phyloP scores from a whole-genome alignment of 2,797 vertebrate genomes.

The Eulemur mongoz region DNA sequence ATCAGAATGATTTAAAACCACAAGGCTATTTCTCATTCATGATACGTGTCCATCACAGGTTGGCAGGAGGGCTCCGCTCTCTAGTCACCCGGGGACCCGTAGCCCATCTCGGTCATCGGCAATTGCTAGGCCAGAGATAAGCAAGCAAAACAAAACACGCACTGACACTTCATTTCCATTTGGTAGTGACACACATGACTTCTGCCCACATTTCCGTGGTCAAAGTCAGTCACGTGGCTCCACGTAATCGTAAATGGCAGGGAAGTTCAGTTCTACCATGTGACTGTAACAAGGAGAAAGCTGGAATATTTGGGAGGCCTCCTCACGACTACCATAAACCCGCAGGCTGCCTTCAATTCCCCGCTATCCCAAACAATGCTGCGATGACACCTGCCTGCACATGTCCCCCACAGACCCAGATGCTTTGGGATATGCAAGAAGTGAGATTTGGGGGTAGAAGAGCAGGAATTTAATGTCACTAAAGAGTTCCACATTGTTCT shows the following conservation, averaged over 20 bases:
- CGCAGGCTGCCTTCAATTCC: not conserved
- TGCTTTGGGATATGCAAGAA: not conserved
- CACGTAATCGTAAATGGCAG: not conserved
- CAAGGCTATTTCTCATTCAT: not conserved
- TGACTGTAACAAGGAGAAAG: not conserved
- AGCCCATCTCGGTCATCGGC: not conserved
- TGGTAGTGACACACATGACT: not conserved
- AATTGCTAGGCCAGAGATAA: not conserved
- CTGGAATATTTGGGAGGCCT: not conserved
- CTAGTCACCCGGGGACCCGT: not conserved
- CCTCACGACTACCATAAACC: not conserved
- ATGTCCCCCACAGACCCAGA: not conserved
- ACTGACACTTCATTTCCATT: not conserved
- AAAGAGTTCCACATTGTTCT: not conserved
- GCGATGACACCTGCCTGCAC: not conserved
- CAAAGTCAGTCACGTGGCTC: not conserved
- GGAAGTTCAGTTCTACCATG: not conserved
- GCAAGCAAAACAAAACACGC: not conserved
- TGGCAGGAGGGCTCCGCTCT: not conserved
- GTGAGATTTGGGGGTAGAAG: not conserved
- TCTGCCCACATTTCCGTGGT: not conserved
- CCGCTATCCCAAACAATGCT: fast-evolving
- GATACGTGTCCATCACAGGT: not conserved
- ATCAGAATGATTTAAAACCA: not conserved
- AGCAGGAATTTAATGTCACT: not conserved